A percentile compares a stretch with the other conserved stretches of the same genome.
These are phyloP conservation scores for Pachliopta kotzebuea DNA, from an alignment of 2,888 invertebrate species.

Conservation along the genomic window DNA sequence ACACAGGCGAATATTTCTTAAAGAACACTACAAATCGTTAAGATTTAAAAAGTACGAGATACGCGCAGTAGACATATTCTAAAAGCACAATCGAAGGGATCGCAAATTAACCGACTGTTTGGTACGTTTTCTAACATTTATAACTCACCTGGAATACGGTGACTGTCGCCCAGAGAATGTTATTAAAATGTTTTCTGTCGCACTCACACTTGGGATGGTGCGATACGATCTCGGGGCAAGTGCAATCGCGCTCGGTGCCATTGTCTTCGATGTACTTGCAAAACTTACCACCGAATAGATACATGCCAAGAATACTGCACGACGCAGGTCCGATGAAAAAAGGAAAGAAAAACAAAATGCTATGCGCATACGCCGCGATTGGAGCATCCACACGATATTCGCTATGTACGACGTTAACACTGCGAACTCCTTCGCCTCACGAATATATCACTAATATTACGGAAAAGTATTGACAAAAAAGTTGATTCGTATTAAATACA, in stretches of 20 bases:
- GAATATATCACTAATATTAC: constrained; percentile 32
- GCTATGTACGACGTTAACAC: constrained; percentile 69
- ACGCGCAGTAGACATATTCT: constrained; percentile 61
- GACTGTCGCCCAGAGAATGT: constrained; percentile 97
- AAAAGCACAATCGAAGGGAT: constrained; percentile 64
- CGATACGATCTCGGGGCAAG: constrained; percentile 94
- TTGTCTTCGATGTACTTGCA: constrained; percentile 96
- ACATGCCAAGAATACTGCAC: constrained; percentile 99
- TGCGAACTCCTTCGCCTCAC: constrained; percentile 46
- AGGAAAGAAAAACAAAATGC: constrained; percentile 79
- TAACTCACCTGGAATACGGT: constrained; percentile 98
- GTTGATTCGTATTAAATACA: constrained; percentile 44
- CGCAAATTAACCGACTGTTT: constrained; percentile 73
- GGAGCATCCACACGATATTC: constrained; percentile 60
- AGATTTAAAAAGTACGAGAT: constrained; percentile 52
- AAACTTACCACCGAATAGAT: constrained; percentile 99
- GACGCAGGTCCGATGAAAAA: constrained; percentile 68
- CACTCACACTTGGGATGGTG: constrained; percentile 95
- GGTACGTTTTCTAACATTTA: constrained; percentile 59
- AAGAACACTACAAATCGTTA: constrained; percentile 12
- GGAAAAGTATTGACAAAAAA: constrained; percentile 19
- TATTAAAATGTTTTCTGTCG: constrained; percentile 99
- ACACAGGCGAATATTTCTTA: not conserved
- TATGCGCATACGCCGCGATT: constrained; percentile 76
- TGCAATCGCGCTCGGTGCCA: constrained; percentile 92